phyloP scores from a whole-genome alignment of 2,113 vertebrate genomes.

The Phocoena sinus region DNA sequence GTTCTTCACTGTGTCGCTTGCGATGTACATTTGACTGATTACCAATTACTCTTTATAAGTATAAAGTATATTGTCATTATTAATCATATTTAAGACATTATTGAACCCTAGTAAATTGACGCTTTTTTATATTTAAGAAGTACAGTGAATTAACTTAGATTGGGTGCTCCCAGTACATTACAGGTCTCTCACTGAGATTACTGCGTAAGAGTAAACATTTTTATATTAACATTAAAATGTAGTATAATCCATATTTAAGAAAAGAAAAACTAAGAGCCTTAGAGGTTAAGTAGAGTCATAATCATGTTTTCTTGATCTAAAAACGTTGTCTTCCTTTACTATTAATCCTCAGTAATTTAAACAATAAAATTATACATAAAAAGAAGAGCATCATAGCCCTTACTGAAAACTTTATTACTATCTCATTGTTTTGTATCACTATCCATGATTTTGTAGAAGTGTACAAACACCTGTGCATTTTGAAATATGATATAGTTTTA shows the following conservation, averaged over 20 bases:
- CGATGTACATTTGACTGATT: background rate
- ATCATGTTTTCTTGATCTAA: background rate
- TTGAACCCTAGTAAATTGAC: background rate
- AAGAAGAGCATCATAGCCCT: background rate
- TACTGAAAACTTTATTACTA: background rate
- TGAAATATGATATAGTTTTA: background rate
- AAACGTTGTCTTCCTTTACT: background rate
- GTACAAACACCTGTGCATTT: background rate
- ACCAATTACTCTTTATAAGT: background rate
- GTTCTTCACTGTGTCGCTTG: background rate
- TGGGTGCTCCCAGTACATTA: background rate
- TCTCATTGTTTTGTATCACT: background rate
- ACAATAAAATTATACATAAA: background rate
- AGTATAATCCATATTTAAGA: background rate
- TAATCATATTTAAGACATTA: background rate
- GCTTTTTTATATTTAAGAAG: background rate
- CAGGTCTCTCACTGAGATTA: background rate
- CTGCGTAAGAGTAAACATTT: background rate
- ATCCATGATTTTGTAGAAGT: background rate
- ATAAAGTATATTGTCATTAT: background rate
- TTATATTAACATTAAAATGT: background rate
- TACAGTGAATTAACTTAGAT: background rate
- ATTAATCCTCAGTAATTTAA: background rate
- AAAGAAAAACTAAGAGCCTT: background rate
- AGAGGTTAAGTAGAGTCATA: background rate